Conservation (phyloP, 2,797 vertebrate species). For the Acanthurus leucopareius region DNA sequence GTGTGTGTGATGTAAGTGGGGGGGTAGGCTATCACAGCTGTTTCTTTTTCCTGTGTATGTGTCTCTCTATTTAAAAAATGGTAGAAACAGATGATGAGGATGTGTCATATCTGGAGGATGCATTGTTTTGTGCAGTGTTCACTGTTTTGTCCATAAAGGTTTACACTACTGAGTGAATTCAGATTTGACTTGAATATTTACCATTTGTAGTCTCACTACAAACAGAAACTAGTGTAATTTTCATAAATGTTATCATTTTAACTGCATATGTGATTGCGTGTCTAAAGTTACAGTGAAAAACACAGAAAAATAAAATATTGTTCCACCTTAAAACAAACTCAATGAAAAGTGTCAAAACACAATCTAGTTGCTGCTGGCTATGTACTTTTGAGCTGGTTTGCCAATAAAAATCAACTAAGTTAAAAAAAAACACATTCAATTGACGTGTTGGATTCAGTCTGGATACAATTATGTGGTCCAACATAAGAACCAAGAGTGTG, state of each 20-base stretch:
- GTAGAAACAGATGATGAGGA: conserved; percentile 31
- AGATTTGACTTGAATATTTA: neutral
- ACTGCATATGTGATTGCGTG: too few species aligned
- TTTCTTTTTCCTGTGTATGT: conserved; percentile 38
- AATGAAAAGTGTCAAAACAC: neutral
- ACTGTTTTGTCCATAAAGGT: conserved; percentile 5
- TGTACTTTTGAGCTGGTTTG: neutral
- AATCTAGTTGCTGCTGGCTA: conserved; percentile 2
- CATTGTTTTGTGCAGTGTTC: conserved; percentile 26
- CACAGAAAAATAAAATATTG: neutral
- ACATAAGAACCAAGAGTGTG: neutral
- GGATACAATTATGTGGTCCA: too few species aligned
- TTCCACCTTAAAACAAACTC: too few species aligned
- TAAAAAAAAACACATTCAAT: conserved; percentile 18
- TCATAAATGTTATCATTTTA: neutral
- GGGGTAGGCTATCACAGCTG: conserved; percentile 45
- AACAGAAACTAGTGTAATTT: neutral
- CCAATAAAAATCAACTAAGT: conserved; percentile 14
- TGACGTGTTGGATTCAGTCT: conserved; percentile 17
- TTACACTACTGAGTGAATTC: neutral
- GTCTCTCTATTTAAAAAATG: conserved; percentile 18
- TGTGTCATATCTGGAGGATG: conserved; percentile 33
- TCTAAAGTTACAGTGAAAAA: neutral
- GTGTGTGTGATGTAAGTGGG: conserved; percentile 24
- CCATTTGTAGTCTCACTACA: neutral